Conservation (phyloP, 2,113 vertebrate genomes). For the Podarcis muralis region DNA sequence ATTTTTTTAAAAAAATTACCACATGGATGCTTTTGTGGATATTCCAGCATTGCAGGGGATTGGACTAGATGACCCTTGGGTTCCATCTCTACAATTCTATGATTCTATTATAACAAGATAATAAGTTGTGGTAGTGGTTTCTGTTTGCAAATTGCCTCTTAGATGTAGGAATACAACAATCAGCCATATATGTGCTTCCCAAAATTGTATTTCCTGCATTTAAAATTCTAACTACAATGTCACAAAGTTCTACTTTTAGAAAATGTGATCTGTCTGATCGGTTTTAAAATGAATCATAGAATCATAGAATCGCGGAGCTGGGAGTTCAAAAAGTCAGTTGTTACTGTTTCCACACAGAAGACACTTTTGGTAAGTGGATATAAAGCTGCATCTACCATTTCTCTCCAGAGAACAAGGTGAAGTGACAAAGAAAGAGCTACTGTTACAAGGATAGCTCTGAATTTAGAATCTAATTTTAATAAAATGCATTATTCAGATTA, state of each 20-base stretch:
- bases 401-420: not conserved
- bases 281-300: not conserved
- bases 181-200: not conserved
- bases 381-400: not conserved
- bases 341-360: not conserved
- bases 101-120: not conserved
- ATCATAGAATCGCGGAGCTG: too few relatives aligned
- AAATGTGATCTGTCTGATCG: not conserved
- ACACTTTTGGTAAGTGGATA: not conserved
- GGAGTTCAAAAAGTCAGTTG: not conserved
- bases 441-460: not conserved
- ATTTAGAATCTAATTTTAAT: slow-evolving; percentile 47
- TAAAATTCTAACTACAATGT: not conserved
- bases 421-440: slow-evolving; percentile 33
- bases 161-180: not conserved
- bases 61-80: too few relatives aligned
- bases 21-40: too few relatives aligned
- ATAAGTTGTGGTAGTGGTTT: not conserved
- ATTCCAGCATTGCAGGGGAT: too few relatives aligned
- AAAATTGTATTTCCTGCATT: not conserved
- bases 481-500: slow-evolving; percentile 56
- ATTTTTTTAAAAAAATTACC: too few relatives aligned
- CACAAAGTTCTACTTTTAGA: not conserved
- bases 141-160: not conserved
- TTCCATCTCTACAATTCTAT: too few relatives aligned